Evolutionary conservation across 2,888 invertebrate species (phyloP).

Genomic region (Dichetophora obliterata): DNA sequence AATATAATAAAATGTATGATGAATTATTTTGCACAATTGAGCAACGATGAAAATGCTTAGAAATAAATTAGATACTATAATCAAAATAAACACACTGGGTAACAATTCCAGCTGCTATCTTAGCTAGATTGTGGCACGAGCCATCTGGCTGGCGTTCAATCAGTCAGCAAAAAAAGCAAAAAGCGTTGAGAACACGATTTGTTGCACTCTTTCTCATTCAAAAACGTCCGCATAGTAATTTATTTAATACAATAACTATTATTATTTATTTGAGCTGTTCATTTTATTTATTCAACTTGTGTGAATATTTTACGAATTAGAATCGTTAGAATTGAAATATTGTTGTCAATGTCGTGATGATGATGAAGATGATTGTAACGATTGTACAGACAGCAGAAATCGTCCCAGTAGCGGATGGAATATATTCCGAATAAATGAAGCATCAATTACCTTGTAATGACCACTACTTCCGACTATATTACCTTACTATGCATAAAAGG

Average conservation of each 20-base stretch:
- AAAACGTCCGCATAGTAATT: constrained; percentile 35
- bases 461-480: too few species aligned
- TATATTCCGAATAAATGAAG: too few species aligned
- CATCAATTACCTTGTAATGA: too few species aligned
- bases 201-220: constrained; percentile 36
- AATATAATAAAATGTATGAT: not conserved
- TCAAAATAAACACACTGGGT: not conserved
- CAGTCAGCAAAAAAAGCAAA: not conserved
- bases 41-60: not conserved
- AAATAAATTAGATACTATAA: not conserved
- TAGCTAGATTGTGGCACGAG: constrained; percentile 17
- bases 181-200: constrained; percentile 22
- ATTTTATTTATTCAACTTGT: too few species aligned
- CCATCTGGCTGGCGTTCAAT: constrained; percentile 12
- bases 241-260: constrained; percentile 25
- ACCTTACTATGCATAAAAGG: too few species aligned
- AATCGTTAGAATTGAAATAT: not conserved
- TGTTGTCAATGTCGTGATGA: not conserved
- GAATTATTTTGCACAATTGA: not conserved
- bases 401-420: too few species aligned
- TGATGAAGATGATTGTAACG: too few species aligned
- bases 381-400: too few species aligned
- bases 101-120: not conserved
- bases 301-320: too few species aligned
- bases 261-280: not conserved